These are phyloP conservation scores for Drosophila rellima DNA, from an alignment of 2,888 invertebrate species.

Conservation along the genomic window DNA sequence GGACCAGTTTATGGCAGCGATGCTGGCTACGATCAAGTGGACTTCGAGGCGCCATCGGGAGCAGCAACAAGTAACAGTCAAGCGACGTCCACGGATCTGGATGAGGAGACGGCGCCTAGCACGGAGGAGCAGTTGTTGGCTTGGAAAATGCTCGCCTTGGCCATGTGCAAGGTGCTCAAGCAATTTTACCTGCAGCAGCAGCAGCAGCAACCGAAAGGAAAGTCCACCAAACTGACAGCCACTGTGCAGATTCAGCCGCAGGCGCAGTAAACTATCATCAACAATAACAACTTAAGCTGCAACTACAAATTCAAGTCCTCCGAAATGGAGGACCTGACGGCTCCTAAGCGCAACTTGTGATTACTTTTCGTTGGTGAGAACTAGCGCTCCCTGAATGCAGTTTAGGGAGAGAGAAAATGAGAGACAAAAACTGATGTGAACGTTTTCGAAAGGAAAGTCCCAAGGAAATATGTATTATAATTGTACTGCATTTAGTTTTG, in stretches of 20 bases:
- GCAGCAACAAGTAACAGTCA: constrained; percentile 54
- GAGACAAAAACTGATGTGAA: constrained; percentile 52
- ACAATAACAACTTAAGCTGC: constrained; percentile 32
- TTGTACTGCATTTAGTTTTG: constrained; percentile 15
- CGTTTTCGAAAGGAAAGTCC: constrained; percentile 69
- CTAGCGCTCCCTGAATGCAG: constrained; percentile 62
- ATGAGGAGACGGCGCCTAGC: constrained; percentile 36
- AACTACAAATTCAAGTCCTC: constrained; percentile 33
- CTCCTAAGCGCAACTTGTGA: constrained; percentile 79
- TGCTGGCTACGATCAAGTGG: constrained; percentile 63
- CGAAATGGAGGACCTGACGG: constrained; percentile 43
- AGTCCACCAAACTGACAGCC: constrained; percentile 69
- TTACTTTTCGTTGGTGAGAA: constrained; percentile 80
- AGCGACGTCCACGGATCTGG: constrained; percentile 9
- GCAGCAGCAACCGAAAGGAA: constrained; percentile 52
- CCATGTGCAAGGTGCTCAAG: constrained; percentile 84
- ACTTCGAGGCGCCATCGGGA: constrained; percentile 65
- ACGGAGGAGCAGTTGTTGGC: constrained; percentile 76
- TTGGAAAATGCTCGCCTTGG: constrained; percentile 83
- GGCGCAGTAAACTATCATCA: constrained; percentile 58
- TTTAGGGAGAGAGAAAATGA: constrained; percentile 20
- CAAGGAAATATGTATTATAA: constrained; percentile 3
- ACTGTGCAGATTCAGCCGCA: constrained; percentile 82
- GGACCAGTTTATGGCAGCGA: constrained; percentile 54
- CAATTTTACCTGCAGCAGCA: constrained; percentile 80